A percentile compares a stretch with the other conserved stretches of the same genome.
phyloP scores from a whole-genome alignment of 2,113 vertebrate genomes.

The Syrrhaptes paradoxus region DNA sequence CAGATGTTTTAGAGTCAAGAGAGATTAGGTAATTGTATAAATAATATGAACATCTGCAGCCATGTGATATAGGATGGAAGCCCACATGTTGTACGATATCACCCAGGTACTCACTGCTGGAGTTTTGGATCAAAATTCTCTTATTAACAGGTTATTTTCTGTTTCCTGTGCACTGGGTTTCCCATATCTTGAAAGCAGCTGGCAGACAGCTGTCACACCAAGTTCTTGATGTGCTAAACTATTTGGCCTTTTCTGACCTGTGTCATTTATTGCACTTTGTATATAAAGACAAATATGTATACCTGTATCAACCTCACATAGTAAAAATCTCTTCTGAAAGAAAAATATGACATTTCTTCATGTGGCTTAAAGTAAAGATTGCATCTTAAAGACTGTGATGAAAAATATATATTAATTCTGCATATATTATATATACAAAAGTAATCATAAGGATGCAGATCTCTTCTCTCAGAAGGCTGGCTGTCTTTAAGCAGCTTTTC shows the following conservation, averaged over 20 bases:
- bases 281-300: not conserved
- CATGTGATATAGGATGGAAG: slow-evolving; percentile 8
- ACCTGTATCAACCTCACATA: not conserved
- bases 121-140: not conserved
- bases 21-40: slow-evolving; percentile 47
- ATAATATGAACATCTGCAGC: slow-evolving; percentile 53
- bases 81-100: not conserved
- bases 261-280: not conserved
- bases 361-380: not conserved
- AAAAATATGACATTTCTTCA: not conserved
- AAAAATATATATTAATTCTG: not conserved
- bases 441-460: not conserved
- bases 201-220: not conserved
- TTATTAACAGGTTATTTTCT: not conserved
- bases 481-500: slow-evolving; percentile 60
- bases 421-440: slow-evolving; percentile 5
- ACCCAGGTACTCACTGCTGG: not conserved
- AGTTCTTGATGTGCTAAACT: not conserved
- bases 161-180: not conserved
- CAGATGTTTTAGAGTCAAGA: slow-evolving; percentile 60
- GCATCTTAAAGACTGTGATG: slow-evolving; percentile 7
- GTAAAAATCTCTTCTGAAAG: not conserved
- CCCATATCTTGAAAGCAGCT: not conserved
- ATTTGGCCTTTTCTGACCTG: not conserved
- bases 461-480: not conserved